Conservation (phyloP, 1,140 invertebrate species). For the Sinonovacula constricta region DNA sequence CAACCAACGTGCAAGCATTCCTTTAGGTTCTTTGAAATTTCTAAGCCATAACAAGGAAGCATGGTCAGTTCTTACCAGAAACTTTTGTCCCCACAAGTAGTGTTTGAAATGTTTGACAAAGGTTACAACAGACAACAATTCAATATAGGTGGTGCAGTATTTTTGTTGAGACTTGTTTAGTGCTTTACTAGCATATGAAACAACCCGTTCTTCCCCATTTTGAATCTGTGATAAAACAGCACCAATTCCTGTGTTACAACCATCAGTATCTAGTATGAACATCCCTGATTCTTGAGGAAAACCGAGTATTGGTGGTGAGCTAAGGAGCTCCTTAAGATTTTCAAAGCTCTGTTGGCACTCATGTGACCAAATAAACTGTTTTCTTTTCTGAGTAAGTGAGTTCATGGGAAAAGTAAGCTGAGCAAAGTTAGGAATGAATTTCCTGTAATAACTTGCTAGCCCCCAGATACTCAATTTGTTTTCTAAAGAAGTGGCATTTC, state of each 20-base stretch:
- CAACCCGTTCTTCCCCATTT: slow-evolving; percentile 14
- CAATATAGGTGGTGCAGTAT: slow-evolving; percentile 18
- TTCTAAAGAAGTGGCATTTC: slow-evolving; percentile 43
- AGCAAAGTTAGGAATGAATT: background rate
- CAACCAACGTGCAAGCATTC: slow-evolving; percentile 6
- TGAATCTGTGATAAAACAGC: slow-evolving; percentile 1
- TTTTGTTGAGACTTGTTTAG: slow-evolving; percentile 15
- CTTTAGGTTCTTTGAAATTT: slow-evolving; percentile 19
- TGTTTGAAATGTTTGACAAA: slow-evolving; percentile 12
- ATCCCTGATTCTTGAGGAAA: slow-evolving; percentile 11
- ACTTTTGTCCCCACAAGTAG: slow-evolving; percentile 29
- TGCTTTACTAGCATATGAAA: slow-evolving; percentile 23
- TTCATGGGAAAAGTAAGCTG: background rate
- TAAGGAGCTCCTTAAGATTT: background rate
- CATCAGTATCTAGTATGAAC: slow-evolving; percentile 31
- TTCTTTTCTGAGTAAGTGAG: slow-evolving; percentile 12
- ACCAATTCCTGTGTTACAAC: slow-evolving; percentile 16
- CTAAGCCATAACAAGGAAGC: background rate
- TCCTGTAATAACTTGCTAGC: slow-evolving; percentile 1
- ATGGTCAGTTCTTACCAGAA: slow-evolving; percentile 19
- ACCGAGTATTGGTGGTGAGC: background rate
- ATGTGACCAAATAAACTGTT: background rate
- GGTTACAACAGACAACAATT: slow-evolving; percentile 8
- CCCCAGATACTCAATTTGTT: slow-evolving; percentile 8
- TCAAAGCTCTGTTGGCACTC: slow-evolving; percentile 11